phyloP scores from a whole-genome alignment of 2,888 invertebrate genomes.

The Acanthococcus lagerstroemiae region DNA sequence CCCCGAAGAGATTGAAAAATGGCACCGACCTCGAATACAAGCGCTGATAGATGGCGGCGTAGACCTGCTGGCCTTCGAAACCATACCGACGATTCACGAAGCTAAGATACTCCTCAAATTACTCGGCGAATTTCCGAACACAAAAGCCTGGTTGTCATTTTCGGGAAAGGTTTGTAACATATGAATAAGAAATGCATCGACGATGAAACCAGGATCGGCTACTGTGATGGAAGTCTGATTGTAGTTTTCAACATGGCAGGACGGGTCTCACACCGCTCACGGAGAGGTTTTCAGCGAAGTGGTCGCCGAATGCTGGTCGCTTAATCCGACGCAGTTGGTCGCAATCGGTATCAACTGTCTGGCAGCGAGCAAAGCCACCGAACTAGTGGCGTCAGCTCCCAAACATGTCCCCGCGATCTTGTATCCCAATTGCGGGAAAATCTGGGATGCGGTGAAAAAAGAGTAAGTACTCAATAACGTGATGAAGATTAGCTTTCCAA shows the following conservation, averaged over 20 bases:
- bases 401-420: constrained; percentile 63
- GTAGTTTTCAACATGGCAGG: constrained; percentile 44
- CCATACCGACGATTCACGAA: constrained; percentile 76
- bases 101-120: constrained; percentile 72
- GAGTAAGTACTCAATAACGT: constrained; percentile 33
- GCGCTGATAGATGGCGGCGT: constrained; percentile 70
- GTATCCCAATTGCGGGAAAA: constrained; percentile 88
- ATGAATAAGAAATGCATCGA: no score
- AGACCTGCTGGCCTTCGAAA: constrained; percentile 81
- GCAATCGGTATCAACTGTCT: constrained; percentile 88
- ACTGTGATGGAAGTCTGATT: not conserved
- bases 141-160: constrained; percentile 82
- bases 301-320: constrained; percentile 54
- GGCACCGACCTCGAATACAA: constrained; percentile 75
- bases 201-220: not conserved
- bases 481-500: no score
- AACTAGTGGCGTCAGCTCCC: constrained; percentile 47
- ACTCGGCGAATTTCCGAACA: constrained; percentile 63
- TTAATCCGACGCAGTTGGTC: constrained; percentile 53
- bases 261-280: constrained; percentile 57
- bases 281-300: constrained; percentile 71
- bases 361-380: constrained; percentile 53
- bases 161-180: constrained; percentile 61
- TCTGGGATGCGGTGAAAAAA: constrained; percentile 49
- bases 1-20: constrained; percentile 57